These are phyloP conservation scores for Carcinoscorpius rotundicauda DNA, from an alignment of 1,140 invertebrate genomes.

Conservation along the genomic window DNA sequence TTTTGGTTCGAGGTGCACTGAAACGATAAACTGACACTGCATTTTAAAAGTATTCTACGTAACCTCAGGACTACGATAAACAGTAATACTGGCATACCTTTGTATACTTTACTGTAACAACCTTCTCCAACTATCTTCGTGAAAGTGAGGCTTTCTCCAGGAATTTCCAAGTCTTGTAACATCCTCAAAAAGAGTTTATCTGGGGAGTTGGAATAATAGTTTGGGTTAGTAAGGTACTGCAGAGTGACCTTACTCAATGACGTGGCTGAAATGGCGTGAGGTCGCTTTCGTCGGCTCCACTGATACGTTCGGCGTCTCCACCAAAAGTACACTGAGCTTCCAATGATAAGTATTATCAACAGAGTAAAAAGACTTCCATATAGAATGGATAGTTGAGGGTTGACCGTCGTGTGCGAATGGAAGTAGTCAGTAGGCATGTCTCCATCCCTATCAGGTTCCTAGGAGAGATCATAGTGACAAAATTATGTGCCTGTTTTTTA, in stretches of 20 bases:
- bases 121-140: constrained; percentile 73
- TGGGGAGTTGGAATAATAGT: constrained; percentile 19
- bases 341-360: neutral
- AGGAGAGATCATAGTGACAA: too few relatives aligned
- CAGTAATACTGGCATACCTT: constrained; percentile 43
- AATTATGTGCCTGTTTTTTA: too few relatives aligned
- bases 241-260: constrained; percentile 18
- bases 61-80: too few relatives aligned
- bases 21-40: too few relatives aligned
- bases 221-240: constrained; percentile 22
- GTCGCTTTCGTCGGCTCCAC: neutral
- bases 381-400: neutral
- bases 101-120: constrained; percentile 82
- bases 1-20: too few relatives aligned
- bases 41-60: too few relatives aligned
- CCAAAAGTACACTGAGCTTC: neutral
- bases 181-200: constrained; percentile 6
- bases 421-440: too few relatives aligned
- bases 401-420: too few relatives aligned
- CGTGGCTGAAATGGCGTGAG: neutral
- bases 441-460: too few relatives aligned
- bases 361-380: neutral
- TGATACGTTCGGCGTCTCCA: neutral
- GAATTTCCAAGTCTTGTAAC: constrained; percentile 30
- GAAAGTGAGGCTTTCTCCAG: constrained; percentile 49